A percentile compares a stretch with the other conserved stretches of the same genome.
Conservation (phyloP, 2,113 vertebrate species). For the Miniopterus natalensis region DNA sequence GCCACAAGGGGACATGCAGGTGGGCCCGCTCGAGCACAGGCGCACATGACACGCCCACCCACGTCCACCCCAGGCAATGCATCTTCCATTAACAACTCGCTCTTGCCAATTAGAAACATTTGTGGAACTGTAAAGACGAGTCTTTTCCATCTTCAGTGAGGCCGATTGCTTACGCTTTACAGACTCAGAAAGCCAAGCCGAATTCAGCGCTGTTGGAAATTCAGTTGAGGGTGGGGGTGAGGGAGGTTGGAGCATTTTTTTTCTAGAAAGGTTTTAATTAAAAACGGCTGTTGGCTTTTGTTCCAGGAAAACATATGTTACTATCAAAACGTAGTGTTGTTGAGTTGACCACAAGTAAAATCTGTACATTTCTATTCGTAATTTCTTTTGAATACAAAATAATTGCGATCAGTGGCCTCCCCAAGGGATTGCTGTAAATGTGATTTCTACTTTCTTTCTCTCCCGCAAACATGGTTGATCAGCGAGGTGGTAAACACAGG, state of each 20-base stretch:
- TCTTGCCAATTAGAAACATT: conserved; percentile 83
- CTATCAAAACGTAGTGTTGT: conserved; percentile 75
- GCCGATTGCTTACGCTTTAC: conserved; percentile 75
- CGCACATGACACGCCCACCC: background rate
- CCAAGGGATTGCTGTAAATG: background rate
- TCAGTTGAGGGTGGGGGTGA: conserved; percentile 18
- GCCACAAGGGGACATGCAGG: background rate
- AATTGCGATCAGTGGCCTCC: background rate
- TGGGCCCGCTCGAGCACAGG: background rate
- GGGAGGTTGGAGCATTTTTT: conserved; percentile 78
- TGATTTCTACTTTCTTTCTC: background rate
- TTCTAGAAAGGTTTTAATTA: conserved; percentile 83
- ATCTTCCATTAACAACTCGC: conserved; percentile 59
- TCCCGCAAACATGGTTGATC: rapidly evolving
- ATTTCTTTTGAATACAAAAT: background rate
- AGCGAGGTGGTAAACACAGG: background rate
- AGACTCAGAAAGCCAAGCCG: conserved; percentile 70
- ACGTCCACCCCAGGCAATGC: background rate
- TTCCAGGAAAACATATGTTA: conserved; percentile 72
- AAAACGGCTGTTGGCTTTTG: conserved; percentile 82
- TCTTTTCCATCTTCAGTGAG: conserved; percentile 62
- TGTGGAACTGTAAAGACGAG: conserved; percentile 69
- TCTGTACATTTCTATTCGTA: background rate
- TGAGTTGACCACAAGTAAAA: conserved; percentile 64
- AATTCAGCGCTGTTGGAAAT: conserved; percentile 78